Evolutionary conservation across 2,797 vertebrate genomes (phyloP).

Genomic region (Chaetodon trifasciatus): DNA sequence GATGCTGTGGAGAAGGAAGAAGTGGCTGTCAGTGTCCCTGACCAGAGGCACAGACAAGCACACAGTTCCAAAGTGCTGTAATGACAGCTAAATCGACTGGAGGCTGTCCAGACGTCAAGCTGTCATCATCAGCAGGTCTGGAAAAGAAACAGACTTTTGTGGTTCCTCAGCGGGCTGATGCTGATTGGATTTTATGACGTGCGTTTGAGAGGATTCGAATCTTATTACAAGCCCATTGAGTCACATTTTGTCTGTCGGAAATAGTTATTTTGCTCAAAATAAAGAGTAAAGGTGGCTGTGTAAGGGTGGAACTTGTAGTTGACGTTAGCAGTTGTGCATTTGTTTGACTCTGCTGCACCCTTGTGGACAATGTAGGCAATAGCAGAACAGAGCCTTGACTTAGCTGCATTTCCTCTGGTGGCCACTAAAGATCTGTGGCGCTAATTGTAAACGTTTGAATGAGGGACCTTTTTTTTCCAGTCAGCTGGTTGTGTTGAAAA

Average conservation of each 20-base stretch:
- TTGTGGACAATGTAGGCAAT: conserved; percentile 37
- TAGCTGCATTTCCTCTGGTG: conserved; percentile 25
- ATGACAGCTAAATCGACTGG: conserved; percentile 32
- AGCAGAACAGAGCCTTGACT: background rate
- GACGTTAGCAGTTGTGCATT: background rate
- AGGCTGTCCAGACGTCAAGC: conserved; percentile 25
- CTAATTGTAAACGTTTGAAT: conserved; percentile 1
- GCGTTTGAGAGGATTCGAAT: background rate
- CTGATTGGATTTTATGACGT: background rate
- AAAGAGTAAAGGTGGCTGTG: rapidly evolving
- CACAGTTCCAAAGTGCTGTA: conserved; percentile 14
- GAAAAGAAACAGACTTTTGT: background rate
- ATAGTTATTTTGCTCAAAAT: background rate
- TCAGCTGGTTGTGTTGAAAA: background rate
- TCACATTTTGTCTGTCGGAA: background rate
- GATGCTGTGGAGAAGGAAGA: background rate
- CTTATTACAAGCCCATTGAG: background rate
- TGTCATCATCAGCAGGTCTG: conserved; percentile 28
- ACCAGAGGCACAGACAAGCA: conserved; percentile 29
- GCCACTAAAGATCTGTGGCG: conserved; percentile 27
- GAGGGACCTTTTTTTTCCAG: background rate
- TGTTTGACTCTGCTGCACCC: conserved; percentile 59
- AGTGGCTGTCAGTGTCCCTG: conserved; percentile 30
- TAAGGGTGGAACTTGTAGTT: background rate
- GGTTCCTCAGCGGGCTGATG: background rate